Conservation (phyloP, 2,888 invertebrate species). For the Diploptera punctata region DNA sequence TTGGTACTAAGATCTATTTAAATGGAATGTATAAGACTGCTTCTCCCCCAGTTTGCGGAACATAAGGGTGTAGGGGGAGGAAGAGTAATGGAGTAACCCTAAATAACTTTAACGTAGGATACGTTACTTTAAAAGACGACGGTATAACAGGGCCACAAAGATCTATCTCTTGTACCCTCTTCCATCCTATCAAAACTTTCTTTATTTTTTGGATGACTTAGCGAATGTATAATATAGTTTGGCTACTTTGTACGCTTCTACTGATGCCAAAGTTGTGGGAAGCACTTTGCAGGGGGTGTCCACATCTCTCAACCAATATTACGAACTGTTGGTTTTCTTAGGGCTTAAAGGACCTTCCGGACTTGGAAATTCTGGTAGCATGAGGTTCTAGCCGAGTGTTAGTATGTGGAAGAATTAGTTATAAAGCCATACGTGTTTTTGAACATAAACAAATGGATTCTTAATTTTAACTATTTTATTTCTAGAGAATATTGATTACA, state of each 20-base stretch:
- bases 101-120: constrained; percentile 27
- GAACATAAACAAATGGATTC: no score
- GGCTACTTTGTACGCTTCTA: neutral
- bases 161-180: neutral
- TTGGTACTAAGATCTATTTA: neutral
- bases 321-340: no score
- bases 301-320: no score
- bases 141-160: neutral
- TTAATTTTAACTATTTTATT: no score
- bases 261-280: neutral
- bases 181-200: constrained; percentile 16
- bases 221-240: constrained; percentile 1
- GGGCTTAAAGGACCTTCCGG: no score
- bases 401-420: no score
- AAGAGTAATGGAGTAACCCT: constrained; percentile 22
- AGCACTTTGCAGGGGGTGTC: no score
- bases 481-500: no score
- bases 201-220: neutral
- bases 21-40: constrained; percentile 3
- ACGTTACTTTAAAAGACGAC: constrained; percentile 24
- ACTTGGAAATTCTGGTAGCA: no score
- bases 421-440: no score
- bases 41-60: no score
- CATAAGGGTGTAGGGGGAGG: neutral
- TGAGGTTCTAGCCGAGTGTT: no score